phyloP scores from a whole-genome alignment of 2,113 vertebrate species.

The Ivindomyrus marchei region DNA sequence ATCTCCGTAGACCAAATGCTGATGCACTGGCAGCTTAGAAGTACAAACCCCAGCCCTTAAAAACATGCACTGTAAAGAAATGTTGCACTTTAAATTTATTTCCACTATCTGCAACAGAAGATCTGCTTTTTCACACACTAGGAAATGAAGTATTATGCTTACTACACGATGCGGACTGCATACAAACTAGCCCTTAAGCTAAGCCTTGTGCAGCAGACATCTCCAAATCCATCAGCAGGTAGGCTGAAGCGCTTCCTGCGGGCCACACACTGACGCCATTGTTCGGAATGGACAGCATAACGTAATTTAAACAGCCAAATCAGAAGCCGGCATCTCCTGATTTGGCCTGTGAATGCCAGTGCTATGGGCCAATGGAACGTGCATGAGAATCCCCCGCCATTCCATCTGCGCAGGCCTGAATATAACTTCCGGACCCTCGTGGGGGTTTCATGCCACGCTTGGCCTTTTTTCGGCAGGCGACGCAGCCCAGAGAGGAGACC shows the following conservation, averaged over 20 bases:
- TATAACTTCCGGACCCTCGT: background rate
- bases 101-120: background rate
- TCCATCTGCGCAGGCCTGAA: background rate
- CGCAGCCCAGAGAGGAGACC: background rate
- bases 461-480: background rate
- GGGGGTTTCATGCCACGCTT: background rate
- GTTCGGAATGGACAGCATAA: slow-evolving; percentile 39
- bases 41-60: background rate
- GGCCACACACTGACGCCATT: slow-evolving; percentile 39
- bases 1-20: no score
- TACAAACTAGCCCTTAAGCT: background rate
- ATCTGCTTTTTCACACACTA: background rate
- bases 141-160: background rate
- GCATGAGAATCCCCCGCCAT: background rate
- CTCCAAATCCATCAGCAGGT: background rate
- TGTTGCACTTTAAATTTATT: background rate
- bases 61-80: background rate
- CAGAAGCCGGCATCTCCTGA: slow-evolving; percentile 48
- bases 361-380: background rate
- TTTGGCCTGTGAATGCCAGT: slow-evolving; percentile 22
- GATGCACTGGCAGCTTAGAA: background rate
- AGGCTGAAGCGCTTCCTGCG: slow-evolving; percentile 11
- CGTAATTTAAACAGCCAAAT: slow-evolving; percentile 55
- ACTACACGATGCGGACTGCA: background rate
- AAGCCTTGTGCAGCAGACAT: background rate